These are phyloP conservation scores for Sebastes glaucus DNA, from an alignment of 2,797 vertebrate genomes.

Conservation along the genomic window DNA sequence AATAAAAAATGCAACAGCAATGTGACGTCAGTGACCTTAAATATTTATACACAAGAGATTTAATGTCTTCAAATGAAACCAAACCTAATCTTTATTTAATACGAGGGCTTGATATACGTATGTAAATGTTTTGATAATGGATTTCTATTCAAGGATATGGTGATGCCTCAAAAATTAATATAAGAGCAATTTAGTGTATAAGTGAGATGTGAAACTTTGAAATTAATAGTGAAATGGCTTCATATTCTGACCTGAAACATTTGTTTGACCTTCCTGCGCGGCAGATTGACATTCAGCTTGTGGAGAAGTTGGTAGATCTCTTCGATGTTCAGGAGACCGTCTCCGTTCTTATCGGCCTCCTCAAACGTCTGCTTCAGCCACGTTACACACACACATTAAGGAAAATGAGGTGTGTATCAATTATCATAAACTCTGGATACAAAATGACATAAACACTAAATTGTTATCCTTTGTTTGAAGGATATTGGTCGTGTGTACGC, in stretches of 20 bases:
- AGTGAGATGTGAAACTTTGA: not conserved
- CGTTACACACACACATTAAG: conserved; percentile 83
- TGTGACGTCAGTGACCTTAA: not conserved
- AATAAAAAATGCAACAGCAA: conserved; percentile 34
- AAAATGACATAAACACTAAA: not conserved
- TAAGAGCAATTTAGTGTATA: not conserved
- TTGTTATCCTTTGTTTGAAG: conserved; percentile 67
- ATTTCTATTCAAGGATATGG: not conserved
- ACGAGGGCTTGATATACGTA: not conserved
- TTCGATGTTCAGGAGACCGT: conserved; percentile 95
- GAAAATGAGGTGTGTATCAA: conserved; percentile 53
- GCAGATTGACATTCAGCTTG: conserved; percentile 96
- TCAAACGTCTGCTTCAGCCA: conserved; percentile 99
- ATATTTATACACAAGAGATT: conserved; percentile 9
- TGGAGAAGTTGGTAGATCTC: conserved; percentile 98
- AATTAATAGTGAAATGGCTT: not conserved
- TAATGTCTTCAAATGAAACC: not conserved
- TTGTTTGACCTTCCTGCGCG: conserved; percentile 96
- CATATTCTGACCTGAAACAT: conserved; percentile 94
- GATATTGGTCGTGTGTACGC: conserved; percentile 97
- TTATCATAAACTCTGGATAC: not conserved
- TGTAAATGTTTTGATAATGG: not conserved
- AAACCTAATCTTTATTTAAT: not conserved
- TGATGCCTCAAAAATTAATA: not conserved
- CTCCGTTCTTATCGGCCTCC: conserved; percentile 97